Percentiles rank a stretch among this genome's conserved stretches.
These are phyloP conservation scores for Esperia sulphurella DNA, from an alignment of 2,888 invertebrate genomes.

Conservation along the genomic window DNA sequence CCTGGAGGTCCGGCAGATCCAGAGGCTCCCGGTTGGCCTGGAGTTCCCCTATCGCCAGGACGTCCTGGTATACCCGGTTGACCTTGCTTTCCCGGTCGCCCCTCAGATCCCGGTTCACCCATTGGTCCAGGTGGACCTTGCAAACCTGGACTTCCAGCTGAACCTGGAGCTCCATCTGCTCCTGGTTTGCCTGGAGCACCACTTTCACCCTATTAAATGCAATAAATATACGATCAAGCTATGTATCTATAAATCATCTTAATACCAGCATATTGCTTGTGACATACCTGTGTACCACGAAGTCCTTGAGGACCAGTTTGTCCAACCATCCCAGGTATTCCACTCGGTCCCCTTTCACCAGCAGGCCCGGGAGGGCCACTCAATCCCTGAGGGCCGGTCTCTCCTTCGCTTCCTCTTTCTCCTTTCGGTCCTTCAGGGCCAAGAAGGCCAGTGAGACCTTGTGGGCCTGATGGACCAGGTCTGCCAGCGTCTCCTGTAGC, in stretches of 20 bases:
- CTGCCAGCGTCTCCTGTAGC: conserved; percentile 84
- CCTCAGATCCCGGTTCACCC: conserved; percentile 80
- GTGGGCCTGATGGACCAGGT: conserved; percentile 82
- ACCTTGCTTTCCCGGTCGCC: conserved; percentile 84
- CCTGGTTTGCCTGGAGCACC: conserved; percentile 87
- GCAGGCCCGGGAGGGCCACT: conserved; percentile 83
- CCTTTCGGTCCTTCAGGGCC: conserved; percentile 88
- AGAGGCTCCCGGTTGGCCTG: conserved; percentile 81
- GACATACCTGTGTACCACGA: conserved; percentile 78
- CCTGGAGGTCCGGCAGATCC: conserved; percentile 85
- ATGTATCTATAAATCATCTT: neutral
- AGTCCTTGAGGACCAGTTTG: conserved; percentile 82
- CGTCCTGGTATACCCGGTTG: conserved; percentile 85
- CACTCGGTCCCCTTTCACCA: conserved; percentile 82
- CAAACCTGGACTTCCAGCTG: conserved; percentile 82
- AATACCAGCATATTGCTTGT: too few species aligned
- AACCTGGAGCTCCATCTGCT: conserved; percentile 85
- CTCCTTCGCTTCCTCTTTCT: conserved; percentile 84
- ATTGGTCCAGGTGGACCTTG: conserved; percentile 83
- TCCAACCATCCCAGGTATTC: conserved; percentile 83
- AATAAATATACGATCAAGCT: conserved; percentile 1
- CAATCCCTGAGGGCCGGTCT: conserved; percentile 84
- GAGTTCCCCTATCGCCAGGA: conserved; percentile 87
- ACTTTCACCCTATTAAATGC: conserved; percentile 79
- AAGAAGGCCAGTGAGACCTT: conserved; percentile 84